Evolutionary conservation across 2,113 vertebrate species (phyloP), one percentile per base, ranked within the genome.

Genomic region (Anoplopoma fimbria): DNA sequence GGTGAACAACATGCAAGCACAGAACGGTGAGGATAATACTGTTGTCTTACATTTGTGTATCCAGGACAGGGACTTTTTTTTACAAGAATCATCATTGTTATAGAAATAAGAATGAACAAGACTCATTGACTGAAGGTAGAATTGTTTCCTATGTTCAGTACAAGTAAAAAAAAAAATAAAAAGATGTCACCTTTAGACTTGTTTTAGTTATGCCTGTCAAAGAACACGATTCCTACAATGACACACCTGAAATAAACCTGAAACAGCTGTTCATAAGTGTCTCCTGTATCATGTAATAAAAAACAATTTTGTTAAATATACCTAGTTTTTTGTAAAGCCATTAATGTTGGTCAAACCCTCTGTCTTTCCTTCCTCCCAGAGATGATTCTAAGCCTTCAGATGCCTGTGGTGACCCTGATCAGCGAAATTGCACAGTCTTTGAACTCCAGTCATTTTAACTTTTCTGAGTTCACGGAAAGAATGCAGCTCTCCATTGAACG

Each of bases 11-110:
- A 64, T 81, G 0, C 62, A 85, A 71, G 90, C 82, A 62, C 63
- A 94, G 69, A 94, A 84, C 51, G 91, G 95, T 96, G 40, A 94
- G 93, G 69, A 40, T 14, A 53, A 40, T 6, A 34, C 23, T 29
- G 1, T 33, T 57, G 6, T 70, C 6, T 69, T 31, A 68, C 23
- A 45, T 27, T 64, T 63, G n/a, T 75, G 0, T 27, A 17, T 14
- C 12, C 23, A 27, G 10, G 9, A 55, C 27, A 62, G 49, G 9
- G 29, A 33, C n/a, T n/a, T n/a, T n/a, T n/a, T n/a, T 25, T 81
- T 40, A 51, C 14, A 31, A 47, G 47, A 55, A 38, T 31, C 1
- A 25, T 79, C 10, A 47, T 19, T 79, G 45, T n/a, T 31, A 27
- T 29, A 73, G 4, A n/a, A 31, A n/a, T 15, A 40, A 36, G 31